These are phyloP conservation scores for Jaculus jaculus DNA, from an alignment of 2,113 vertebrate genomes.

Conservation along the genomic window DNA sequence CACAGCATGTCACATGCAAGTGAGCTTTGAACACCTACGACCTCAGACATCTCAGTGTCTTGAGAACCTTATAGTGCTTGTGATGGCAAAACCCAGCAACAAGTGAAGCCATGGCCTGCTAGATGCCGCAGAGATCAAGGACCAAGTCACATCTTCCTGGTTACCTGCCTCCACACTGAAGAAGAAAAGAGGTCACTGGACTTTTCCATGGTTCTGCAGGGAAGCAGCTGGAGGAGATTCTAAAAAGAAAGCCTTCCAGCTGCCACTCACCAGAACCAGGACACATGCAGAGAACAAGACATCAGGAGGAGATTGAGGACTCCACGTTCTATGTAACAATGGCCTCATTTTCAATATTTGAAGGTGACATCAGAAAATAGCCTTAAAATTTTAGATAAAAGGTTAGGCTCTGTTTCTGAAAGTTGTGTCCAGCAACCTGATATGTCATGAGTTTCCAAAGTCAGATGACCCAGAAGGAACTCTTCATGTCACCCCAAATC, in stretches of 20 bases:
- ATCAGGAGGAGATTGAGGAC: neutral
- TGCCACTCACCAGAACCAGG: accelerated
- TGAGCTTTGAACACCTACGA: neutral
- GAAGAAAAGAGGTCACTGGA: neutral
- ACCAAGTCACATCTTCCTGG: accelerated
- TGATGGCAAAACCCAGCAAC: accelerated
- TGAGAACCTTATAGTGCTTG: neutral
- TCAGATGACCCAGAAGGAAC: accelerated
- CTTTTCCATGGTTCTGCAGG: accelerated
- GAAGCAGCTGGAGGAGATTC: accelerated
- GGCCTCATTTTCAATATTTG: neutral
- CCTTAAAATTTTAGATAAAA: neutral
- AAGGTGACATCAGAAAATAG: neutral
- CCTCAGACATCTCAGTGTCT: neutral
- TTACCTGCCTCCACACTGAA: neutral
- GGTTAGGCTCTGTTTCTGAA: neutral
- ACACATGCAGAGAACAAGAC: neutral
- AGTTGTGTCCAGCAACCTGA: neutral
- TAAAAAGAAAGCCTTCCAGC: neutral
- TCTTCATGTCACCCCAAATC: accelerated
- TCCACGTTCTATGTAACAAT: neutral
- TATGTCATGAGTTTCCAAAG: neutral
- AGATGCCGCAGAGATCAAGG: neutral
- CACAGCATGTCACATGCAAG: too few relatives aligned
- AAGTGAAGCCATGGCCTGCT: neutral